Evolutionary conservation across 2,888 invertebrate species (phyloP).

Genomic region (Lordiphosa fenestrarum): DNA sequence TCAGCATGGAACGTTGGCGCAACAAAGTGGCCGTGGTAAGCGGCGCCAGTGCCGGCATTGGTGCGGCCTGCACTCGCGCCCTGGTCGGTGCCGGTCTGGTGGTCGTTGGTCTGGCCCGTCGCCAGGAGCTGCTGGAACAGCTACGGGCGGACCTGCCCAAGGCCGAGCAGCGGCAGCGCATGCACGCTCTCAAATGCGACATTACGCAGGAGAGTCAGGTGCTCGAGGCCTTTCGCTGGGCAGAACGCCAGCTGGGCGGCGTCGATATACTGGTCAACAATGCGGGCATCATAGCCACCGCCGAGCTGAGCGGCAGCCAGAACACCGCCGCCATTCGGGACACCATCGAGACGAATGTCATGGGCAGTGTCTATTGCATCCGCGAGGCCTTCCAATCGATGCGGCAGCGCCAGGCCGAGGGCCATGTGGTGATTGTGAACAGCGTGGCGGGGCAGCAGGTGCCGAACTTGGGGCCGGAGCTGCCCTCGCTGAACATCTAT

Average conservation of each 20-base stretch:
- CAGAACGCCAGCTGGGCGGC: constrained; percentile 81
- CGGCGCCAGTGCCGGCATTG: constrained; percentile 85
- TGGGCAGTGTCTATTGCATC: constrained; percentile 81
- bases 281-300: constrained; percentile 81
- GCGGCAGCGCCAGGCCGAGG: constrained; percentile 79
- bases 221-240: constrained; percentile 81
- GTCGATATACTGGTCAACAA: constrained; percentile 84
- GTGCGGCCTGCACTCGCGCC: constrained; percentile 81
- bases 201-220: constrained; percentile 82
- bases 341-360: constrained; percentile 81
- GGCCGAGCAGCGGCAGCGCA: constrained; percentile 40
- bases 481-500: constrained; percentile 79
- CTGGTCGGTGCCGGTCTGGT: constrained; percentile 81
- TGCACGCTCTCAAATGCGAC: constrained; percentile 79
- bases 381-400: constrained; percentile 82
- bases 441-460: constrained; percentile 79
- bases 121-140: constrained; percentile 78
- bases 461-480: constrained; percentile 71
- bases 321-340: constrained; percentile 72
- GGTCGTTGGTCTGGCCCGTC: constrained; percentile 83
- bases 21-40: constrained; percentile 85
- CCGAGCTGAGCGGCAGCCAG: constrained; percentile 59
- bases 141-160: constrained; percentile 54
- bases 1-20: constrained; percentile 83
- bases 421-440: constrained; percentile 82